Conservation (phyloP, 2,113 vertebrate genomes). For the Tympanuchus pallidicinctus region DNA sequence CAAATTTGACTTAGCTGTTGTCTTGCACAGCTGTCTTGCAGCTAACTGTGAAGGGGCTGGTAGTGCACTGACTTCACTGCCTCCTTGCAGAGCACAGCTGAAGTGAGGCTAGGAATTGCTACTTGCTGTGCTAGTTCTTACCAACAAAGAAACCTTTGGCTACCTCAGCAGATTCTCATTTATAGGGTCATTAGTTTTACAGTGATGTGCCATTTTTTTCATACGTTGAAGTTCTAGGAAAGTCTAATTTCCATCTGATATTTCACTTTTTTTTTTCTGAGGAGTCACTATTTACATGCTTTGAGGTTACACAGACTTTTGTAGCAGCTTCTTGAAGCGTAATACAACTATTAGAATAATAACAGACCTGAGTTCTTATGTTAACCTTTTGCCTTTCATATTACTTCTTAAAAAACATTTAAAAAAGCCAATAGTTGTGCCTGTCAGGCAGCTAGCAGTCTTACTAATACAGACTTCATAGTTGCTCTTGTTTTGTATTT, state of each 20-base stretch:
- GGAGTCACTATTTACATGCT: neutral
- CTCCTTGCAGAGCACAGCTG: neutral
- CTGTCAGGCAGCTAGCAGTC: neutral
- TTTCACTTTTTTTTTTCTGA: neutral
- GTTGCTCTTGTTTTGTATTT: neutral
- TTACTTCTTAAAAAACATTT: neutral
- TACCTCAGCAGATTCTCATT: neutral
- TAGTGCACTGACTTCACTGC: neutral
- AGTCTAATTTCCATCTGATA: neutral
- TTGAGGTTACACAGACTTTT: neutral
- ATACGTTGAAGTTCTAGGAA: neutral
- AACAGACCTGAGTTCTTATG: neutral
- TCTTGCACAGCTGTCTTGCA: neutral
- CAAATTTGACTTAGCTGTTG: neutral
- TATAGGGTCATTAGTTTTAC: neutral
- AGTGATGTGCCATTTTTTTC: neutral
- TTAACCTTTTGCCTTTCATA: neutral
- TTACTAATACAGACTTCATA: neutral
- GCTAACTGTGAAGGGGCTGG: neutral
- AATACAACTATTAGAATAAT: neutral
- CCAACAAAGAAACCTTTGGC: neutral
- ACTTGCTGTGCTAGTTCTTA: neutral
- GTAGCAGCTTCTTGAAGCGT: neutral
- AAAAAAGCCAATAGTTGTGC: neutral
- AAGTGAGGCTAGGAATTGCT: neutral